Evolutionary conservation across 2,888 invertebrate species (phyloP).

Genomic region (Drosophila infuscata): DNA sequence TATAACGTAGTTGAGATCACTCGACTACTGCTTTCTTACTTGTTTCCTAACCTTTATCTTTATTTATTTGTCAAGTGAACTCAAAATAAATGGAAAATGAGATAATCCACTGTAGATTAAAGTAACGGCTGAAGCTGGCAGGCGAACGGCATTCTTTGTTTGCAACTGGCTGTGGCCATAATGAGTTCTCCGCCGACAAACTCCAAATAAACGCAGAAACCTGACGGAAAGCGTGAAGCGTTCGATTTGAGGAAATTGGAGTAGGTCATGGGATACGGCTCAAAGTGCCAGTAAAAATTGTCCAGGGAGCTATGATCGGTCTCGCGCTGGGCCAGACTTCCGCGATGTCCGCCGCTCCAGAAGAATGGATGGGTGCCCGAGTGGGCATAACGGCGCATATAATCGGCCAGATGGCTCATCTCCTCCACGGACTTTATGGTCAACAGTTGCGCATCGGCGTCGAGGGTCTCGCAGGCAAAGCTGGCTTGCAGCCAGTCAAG

Average conservation of each 20-base stretch:
- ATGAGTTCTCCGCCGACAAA: constrained; percentile 20
- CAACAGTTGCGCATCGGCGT: constrained; percentile 42
- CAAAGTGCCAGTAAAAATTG: constrained; percentile 60
- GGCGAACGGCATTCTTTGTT: constrained; percentile 46
- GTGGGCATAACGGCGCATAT: constrained; percentile 46
- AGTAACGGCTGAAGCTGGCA: constrained; percentile 45
- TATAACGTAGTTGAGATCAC: no score
- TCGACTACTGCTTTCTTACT: no score
- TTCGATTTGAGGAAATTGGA: constrained; percentile 40
- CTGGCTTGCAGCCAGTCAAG: constrained; percentile 61
- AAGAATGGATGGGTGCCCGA: constrained; percentile 45
- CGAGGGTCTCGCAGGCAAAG: constrained; percentile 65
- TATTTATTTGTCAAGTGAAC: no score
- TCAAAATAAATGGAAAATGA: no score
- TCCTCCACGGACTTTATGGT: constrained; percentile 47
- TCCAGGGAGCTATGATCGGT: constrained; percentile 24
- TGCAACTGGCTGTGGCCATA: constrained; percentile 46
- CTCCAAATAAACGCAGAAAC: constrained; percentile 57
- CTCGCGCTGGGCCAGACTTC: constrained; percentile 26
- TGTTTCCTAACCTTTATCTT: no score
- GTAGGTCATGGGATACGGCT: constrained; percentile 59
- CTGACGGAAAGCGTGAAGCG: constrained; percentile 18
- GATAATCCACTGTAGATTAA: not conserved
- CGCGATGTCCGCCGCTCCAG: constrained; percentile 69
- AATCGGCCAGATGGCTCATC: constrained; percentile 41